These are phyloP conservation scores for Engystomops pustulosus DNA, from an alignment of 2,113 vertebrate genomes.

Conservation along the genomic window DNA sequence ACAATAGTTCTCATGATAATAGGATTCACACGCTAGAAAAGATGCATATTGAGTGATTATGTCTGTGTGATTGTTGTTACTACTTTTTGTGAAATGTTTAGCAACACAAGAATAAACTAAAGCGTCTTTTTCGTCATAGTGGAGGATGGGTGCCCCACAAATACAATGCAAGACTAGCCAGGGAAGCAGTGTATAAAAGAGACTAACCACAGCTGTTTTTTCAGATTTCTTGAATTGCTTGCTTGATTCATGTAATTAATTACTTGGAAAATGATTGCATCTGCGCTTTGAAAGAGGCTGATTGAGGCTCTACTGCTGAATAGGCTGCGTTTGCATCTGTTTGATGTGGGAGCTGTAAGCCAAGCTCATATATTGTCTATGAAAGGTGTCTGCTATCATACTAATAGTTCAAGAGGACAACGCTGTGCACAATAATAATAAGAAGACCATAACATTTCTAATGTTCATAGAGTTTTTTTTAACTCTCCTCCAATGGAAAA, in stretches of 20 bases:
- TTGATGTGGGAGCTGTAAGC: slow-evolving; percentile 35
- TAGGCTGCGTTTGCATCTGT: slow-evolving; percentile 53
- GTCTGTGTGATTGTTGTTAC: background rate
- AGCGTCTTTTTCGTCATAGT: background rate
- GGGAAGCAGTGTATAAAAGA: background rate
- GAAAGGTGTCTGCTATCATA: slow-evolving; percentile 28
- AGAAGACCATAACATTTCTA: too few relatives aligned
- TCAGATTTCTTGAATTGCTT: slow-evolving; percentile 29
- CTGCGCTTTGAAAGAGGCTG: slow-evolving; percentile 54
- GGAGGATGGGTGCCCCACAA: background rate
- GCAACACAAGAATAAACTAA: background rate
- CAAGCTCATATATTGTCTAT: slow-evolving; percentile 31
- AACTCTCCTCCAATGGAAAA: too few relatives aligned
- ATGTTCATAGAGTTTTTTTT: too few relatives aligned
- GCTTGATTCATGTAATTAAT: slow-evolving; percentile 55
- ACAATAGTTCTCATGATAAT: too few relatives aligned
- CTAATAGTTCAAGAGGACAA: slow-evolving; percentile 21
- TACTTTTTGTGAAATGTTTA: background rate
- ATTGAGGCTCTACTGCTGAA: slow-evolving; percentile 55
- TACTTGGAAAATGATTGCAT: slow-evolving; percentile 56
- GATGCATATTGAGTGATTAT: background rate
- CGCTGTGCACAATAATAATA: too few relatives aligned
- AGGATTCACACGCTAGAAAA: too few relatives aligned
- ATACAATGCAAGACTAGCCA: slow-evolving; percentile 18
- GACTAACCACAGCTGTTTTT: slow-evolving; percentile 16